Evolutionary conservation across 1,140 invertebrate species (phyloP).

Genomic region (Scaptomyza montana): DNA sequence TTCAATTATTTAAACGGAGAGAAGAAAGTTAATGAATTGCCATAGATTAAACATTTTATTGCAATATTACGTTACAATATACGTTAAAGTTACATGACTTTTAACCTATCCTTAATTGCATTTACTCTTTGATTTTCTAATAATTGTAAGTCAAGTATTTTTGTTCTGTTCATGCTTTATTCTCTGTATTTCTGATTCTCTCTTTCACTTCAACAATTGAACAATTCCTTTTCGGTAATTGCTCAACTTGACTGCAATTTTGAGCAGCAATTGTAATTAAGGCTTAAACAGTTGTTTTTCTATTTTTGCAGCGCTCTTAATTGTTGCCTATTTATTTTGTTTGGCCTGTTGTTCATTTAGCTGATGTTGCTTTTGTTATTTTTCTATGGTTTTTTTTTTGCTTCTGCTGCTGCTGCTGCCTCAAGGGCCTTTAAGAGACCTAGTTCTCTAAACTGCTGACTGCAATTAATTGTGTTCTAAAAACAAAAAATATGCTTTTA

Average conservation of each 20-base stretch:
- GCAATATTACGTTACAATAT: neutral
- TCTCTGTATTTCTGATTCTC: neutral
- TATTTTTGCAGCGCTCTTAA: slow-evolving; percentile 7
- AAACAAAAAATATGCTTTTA: slow-evolving; percentile 68
- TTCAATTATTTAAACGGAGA: too few species aligned
- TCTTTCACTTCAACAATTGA: slow-evolving; percentile 38
- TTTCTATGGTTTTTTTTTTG: neutral
- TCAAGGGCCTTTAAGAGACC: slow-evolving; percentile 33
- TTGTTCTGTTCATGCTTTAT: neutral
- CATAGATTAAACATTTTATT: too few species aligned
- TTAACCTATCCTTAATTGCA: neutral
- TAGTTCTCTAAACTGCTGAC: slow-evolving; percentile 34
- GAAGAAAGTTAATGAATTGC: too few species aligned
- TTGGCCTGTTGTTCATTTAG: slow-evolving; percentile 18
- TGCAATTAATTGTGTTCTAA: slow-evolving; percentile 53
- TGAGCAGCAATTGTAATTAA: slow-evolving; percentile 58
- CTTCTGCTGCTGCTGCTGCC: slow-evolving; percentile 15
- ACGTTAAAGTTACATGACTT: neutral
- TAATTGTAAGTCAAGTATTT: neutral
- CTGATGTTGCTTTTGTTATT: neutral
- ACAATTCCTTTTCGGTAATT: slow-evolving; percentile 47
- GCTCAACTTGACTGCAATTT: slow-evolving; percentile 54
- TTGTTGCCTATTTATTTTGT: slow-evolving; percentile 48
- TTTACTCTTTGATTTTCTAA: neutral
- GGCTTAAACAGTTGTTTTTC: slow-evolving; percentile 16